phyloP scores from a whole-genome alignment of 2,113 vertebrate species.

The Ochotona princeps region DNA sequence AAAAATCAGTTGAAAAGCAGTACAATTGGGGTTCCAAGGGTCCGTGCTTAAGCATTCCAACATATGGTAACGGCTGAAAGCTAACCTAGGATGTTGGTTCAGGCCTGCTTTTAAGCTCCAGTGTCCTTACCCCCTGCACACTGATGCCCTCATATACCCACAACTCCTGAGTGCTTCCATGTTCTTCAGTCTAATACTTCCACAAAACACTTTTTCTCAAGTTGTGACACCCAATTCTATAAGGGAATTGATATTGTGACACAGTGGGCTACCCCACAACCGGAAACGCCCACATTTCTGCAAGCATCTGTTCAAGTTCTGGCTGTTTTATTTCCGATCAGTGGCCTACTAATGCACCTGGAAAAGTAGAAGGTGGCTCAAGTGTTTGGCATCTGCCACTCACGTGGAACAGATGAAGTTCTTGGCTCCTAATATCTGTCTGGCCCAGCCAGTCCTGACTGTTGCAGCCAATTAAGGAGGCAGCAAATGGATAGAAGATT shows the following conservation, averaged over 20 bases:
- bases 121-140: neutral
- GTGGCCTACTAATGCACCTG: too few species aligned
- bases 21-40: neutral
- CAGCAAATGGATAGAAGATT: too few species aligned
- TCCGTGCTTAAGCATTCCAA: neutral
- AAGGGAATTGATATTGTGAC: neutral
- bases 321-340: too few species aligned
- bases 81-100: neutral
- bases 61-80: neutral
- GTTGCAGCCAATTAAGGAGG: too few species aligned
- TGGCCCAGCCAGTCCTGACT: too few species aligned
- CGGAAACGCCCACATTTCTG: too few species aligned
- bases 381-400: too few species aligned
- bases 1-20: neutral
- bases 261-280: too few species aligned
- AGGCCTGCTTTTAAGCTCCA: conserved; percentile 16
- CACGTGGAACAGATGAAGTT: too few species aligned
- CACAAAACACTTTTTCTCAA: neutral
- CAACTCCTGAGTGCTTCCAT: neutral
- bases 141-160: neutral
- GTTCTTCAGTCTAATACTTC: conserved; percentile 29
- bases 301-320: too few species aligned
- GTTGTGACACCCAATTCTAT: neutral
- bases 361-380: too few species aligned
- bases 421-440: too few species aligned